These are phyloP conservation scores for Argynnis bischoffii DNA, from an alignment of 2,888 invertebrate species.

Conservation along the genomic window DNA sequence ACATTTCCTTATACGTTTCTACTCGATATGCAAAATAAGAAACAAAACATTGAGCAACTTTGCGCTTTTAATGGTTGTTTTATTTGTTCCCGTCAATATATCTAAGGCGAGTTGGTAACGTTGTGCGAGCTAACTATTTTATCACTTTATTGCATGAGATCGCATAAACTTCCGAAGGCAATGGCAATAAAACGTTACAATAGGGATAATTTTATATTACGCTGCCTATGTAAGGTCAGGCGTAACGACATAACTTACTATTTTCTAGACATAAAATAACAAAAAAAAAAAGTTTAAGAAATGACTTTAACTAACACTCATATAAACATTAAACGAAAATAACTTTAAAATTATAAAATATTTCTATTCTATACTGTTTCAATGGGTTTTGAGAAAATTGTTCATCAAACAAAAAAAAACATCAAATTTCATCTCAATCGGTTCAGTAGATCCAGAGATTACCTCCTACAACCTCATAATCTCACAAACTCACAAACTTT, in stretches of 20 bases:
- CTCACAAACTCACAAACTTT: too few relatives aligned
- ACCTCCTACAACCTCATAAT: too few relatives aligned
- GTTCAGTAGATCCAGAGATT: too few relatives aligned
- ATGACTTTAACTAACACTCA: too few relatives aligned
- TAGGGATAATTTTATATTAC: conserved; percentile 55
- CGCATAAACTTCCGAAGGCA: conserved; percentile 71
- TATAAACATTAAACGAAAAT: too few relatives aligned
- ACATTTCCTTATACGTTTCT: conserved; percentile 8
- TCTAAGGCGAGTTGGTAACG: conserved; percentile 67
- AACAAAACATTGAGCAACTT: conserved; percentile 74
- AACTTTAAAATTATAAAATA: too few relatives aligned
- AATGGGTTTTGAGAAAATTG: too few relatives aligned
- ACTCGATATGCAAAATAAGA: conserved; percentile 55
- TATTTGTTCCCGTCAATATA: conserved; percentile 77
- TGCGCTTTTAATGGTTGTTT: conserved; percentile 73
- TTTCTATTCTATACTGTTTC: too few relatives aligned
- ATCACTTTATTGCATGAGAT: conserved; percentile 80
- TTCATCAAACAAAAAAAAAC: too few relatives aligned
- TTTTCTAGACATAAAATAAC: conserved; percentile 17
- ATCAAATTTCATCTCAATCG: too few relatives aligned
- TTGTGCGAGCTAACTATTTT: conserved; percentile 77
- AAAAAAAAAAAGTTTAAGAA: too few relatives aligned
- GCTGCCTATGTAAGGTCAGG: conserved; percentile 42
- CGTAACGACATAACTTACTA: conserved; percentile 36
- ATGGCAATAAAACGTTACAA: conserved; percentile 70